These are phyloP conservation scores for Diachasmimorpha longicaudata DNA, from an alignment of 1,140 invertebrate species.

Conservation along the genomic window DNA sequence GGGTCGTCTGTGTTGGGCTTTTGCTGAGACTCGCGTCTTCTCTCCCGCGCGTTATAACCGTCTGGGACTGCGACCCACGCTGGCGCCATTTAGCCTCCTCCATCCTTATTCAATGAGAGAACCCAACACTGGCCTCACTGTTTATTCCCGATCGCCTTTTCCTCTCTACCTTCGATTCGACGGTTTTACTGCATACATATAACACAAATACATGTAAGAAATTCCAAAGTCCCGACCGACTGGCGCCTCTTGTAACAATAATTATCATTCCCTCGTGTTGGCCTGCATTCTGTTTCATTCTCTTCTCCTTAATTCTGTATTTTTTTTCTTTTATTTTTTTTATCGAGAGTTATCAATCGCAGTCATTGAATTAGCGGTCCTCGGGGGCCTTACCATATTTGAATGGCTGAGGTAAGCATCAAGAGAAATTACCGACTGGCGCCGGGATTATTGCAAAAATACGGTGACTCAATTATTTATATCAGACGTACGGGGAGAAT, in stretches of 20 bases:
- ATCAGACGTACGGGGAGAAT: neutral
- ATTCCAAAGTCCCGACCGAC: constrained; percentile 34
- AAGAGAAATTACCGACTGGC: constrained; percentile 5
- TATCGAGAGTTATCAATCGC: constrained; percentile 10
- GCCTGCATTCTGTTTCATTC: constrained; percentile 33
- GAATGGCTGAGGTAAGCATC: constrained; percentile 7
- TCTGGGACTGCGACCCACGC: constrained; percentile 49
- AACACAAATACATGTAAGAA: constrained; percentile 2
- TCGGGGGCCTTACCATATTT: constrained; percentile 21
- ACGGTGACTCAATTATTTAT: neutral
- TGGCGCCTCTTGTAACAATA: constrained; percentile 54
- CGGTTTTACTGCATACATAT: constrained; percentile 2
- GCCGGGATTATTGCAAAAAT: neutral
- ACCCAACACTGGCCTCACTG: constrained; percentile 5
- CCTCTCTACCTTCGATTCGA: constrained; percentile 20
- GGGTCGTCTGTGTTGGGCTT: constrained; percentile 43
- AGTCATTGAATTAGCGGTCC: constrained; percentile 15
- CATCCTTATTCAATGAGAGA: constrained; percentile 23
- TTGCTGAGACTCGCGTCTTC: neutral
- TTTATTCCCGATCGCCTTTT: constrained; percentile 8
- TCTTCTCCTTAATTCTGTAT: constrained; percentile 8
- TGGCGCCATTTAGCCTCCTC: constrained; percentile 51
- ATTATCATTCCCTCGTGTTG: constrained; percentile 48
- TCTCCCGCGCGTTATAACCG: constrained; percentile 31
- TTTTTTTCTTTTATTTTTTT: neutral